Evolutionary conservation across 2,888 invertebrate species (phyloP), one percentile per base, ranked within the genome.

Genomic region (Fissipunctia ypsillon): DNA sequence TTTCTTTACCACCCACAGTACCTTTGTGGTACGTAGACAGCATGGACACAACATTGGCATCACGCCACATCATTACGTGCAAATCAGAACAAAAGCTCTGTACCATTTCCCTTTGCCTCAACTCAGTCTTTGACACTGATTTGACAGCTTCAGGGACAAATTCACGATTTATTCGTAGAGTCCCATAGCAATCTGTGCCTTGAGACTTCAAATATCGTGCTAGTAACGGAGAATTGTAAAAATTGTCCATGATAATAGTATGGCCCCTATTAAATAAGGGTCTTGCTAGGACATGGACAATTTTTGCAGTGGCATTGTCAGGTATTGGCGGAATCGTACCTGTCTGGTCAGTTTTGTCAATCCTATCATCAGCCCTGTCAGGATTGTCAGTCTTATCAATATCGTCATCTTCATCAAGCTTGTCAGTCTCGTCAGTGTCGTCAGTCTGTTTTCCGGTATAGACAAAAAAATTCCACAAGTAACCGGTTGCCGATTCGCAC

Each of bases 371-470:
- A 28, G 28, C 41, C 54, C 41, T 66, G 41, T 54, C 64, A 50
- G 63, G 22, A 22, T 35, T 48, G 35, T 64, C 35, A 35, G 35
- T n/a, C 35, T 35, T 64, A 31, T 63, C 52, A 54, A 54, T 54
- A 38, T 59, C 31, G 38, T 56, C 67, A 52, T 52, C 38, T 41
- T 67, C 54, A 57, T 59, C 64, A 52, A 66, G 54, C 54, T 43
- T 56, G 66, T 67, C 43, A 43, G 54, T 56, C 25, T 50, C 57
- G 35, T 65, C 64, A 38, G 64, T 64, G 38, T 50, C 2, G 35
- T 63, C 43, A 31, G 63, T 56, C 63, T 63, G 69, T 69, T 74
- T 67, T 57, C 71, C 71, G 16, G 71, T 67, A 71, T 76, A 63
- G 50, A 76, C 22, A 35, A 50, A 61, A 68, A 76, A 67, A 22